These are phyloP conservation scores for Propsilocerus akamusi DNA, from an alignment of 1,140 invertebrate species.

Conservation along the genomic window DNA sequence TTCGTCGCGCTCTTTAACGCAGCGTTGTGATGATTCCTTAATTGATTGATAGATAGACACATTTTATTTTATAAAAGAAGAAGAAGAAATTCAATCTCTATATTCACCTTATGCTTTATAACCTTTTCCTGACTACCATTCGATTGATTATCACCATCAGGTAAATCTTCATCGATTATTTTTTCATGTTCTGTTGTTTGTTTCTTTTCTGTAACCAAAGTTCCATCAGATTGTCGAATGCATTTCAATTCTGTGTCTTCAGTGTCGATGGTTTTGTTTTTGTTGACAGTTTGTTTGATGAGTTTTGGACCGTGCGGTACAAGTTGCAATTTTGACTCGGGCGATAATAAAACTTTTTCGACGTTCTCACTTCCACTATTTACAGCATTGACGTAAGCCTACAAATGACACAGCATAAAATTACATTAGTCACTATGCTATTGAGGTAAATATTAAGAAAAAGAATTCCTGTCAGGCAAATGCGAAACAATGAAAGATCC, in stretches of 20 bases:
- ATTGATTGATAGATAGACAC: not conserved
- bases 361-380: conserved; percentile 44
- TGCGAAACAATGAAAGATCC: too few relatives aligned
- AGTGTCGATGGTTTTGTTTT: conserved; percentile 62
- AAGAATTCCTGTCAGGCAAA: not conserved
- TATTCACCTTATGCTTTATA: not conserved
- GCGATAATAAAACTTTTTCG: conserved; percentile 39
- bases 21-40: conserved; percentile 19
- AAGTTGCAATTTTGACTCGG: conserved; percentile 34
- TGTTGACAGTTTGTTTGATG: conserved; percentile 54
- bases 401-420: conserved; percentile 8
- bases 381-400: conserved; percentile 55
- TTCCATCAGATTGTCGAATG: conserved; percentile 52
- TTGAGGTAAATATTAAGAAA: not conserved
- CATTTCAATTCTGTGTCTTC: conserved; percentile 53
- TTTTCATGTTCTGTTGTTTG: conserved; percentile 67
- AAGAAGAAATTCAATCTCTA: not conserved
- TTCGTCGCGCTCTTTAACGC: conserved; percentile 38
- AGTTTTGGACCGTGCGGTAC: conserved; percentile 44
- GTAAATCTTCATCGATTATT: conserved; percentile 54
- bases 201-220: conserved; percentile 64
- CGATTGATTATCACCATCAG: conserved; percentile 31
- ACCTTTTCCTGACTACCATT: conserved; percentile 14
- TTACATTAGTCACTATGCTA: too few relatives aligned
- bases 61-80: conserved; percentile 7